Evolutionary conservation across 2,888 invertebrate genomes (phyloP).

Genomic region (Smittia aterrima): DNA sequence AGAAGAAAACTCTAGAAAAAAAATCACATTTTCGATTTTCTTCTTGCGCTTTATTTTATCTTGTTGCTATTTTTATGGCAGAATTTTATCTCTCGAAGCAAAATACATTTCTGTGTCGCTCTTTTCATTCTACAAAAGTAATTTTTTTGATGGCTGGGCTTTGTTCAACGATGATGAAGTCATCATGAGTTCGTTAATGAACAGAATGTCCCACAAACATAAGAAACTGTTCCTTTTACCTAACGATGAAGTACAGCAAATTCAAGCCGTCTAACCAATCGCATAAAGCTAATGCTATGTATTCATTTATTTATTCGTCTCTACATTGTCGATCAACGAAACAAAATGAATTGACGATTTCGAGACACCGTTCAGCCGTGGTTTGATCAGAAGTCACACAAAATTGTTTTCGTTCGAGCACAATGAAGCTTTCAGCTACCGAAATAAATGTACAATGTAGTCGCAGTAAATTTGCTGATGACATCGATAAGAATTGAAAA

Average conservation of each 20-base stretch:
- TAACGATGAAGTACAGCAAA: too few relatives aligned
- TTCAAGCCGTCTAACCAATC: too few relatives aligned
- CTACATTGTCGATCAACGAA: background rate
- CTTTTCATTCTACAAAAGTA: background rate
- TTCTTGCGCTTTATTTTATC: conserved; percentile 32
- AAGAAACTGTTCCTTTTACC: too few relatives aligned
- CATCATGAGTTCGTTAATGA: background rate
- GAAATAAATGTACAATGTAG: too few relatives aligned
- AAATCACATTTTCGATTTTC: conserved; percentile 37
- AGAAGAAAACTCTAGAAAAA: background rate
- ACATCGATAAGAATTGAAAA: too few relatives aligned
- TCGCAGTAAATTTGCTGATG: too few relatives aligned
- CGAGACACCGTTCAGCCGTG: too few relatives aligned
- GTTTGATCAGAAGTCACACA: too few relatives aligned
- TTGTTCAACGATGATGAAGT: background rate
- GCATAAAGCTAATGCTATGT: background rate
- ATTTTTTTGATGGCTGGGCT: background rate
- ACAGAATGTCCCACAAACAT: too few relatives aligned
- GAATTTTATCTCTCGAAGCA: conserved; percentile 31
- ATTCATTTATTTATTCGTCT: background rate
- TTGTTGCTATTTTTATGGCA: conserved; percentile 40
- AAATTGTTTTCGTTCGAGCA: too few relatives aligned
- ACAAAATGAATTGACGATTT: background rate
- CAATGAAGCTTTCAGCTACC: background rate
- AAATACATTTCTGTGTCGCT: background rate